Evolutionary conservation across 1,140 invertebrate genomes (phyloP).

Genomic region (Callitettix versicolor): DNA sequence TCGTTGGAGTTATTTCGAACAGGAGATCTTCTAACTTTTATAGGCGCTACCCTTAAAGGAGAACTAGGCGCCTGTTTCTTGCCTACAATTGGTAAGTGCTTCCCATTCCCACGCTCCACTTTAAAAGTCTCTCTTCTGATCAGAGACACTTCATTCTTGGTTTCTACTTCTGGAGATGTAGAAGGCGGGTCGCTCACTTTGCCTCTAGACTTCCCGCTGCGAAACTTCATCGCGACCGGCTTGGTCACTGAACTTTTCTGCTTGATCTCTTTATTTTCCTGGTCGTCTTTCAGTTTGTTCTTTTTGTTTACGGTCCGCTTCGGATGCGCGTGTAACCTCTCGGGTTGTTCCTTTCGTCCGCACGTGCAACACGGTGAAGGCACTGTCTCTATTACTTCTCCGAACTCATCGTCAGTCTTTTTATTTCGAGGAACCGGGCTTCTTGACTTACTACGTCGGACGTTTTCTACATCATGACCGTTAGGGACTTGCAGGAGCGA

Average conservation of each 20-base stretch:
- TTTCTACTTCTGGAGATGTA: constrained; percentile 15
- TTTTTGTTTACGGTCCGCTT: constrained; percentile 24
- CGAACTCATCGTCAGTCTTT: constrained; percentile 28
- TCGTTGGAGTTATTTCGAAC: constrained; percentile 1
- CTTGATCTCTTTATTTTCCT: constrained; percentile 7
- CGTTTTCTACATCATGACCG: background rate
- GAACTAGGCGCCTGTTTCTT: background rate
- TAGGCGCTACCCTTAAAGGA: background rate
- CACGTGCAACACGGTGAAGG: constrained; percentile 45
- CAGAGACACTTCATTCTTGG: background rate
- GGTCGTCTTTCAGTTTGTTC: constrained; percentile 7
- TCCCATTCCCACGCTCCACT: constrained; percentile 12
- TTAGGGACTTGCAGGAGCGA: no score
- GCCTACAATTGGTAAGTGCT: constrained; percentile 14
- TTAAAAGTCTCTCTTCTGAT: constrained; percentile 11
- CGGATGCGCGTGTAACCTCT: constrained; percentile 48
- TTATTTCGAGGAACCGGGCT: background rate
- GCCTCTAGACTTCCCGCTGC: constrained; percentile 25
- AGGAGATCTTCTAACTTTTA: background rate
- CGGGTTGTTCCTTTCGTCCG: constrained; percentile 41
- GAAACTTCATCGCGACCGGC: constrained; percentile 40
- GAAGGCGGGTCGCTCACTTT: no score
- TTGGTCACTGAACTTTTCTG: constrained; percentile 37
- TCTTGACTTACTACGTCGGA: background rate
- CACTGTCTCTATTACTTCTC: constrained; percentile 23